Percentiles rank a stretch among this genome's conserved stretches.
Evolutionary conservation across 2,113 vertebrate genomes (phyloP).

Genomic region (Hydropotes inermis): DNA sequence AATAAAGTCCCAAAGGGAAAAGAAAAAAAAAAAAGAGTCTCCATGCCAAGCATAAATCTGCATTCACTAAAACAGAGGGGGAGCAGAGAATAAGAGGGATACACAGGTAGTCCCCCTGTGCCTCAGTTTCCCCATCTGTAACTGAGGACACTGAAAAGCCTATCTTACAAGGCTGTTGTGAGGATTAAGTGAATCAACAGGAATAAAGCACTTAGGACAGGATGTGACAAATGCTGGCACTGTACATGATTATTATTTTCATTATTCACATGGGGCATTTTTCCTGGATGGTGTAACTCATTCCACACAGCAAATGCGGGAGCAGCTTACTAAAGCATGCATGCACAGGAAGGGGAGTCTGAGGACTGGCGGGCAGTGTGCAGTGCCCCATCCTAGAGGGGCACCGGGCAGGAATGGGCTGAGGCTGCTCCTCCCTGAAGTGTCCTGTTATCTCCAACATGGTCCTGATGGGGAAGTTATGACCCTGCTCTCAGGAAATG

Average conservation of each 20-base stretch:
- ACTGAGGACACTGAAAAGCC: not conserved
- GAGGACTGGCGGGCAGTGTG: accelerated
- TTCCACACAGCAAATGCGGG: accelerated
- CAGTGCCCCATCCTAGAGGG: not conserved
- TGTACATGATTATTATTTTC: not conserved
- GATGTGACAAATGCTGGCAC: not conserved
- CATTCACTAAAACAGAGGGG: not conserved
- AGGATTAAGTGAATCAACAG: not conserved
- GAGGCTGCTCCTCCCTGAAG: not conserved
- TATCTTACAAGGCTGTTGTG: not conserved
- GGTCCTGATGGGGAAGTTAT: not conserved
- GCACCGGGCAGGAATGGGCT: not conserved
- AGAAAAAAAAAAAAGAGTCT: not conserved
- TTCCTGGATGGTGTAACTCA: not conserved
- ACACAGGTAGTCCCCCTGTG: not conserved
- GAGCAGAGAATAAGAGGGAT: not conserved
- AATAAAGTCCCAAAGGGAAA: not conserved
- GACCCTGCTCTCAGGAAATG: constrained; percentile 70
- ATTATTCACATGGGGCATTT: not conserved
- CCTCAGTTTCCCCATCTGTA: not conserved
- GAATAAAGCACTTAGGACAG: not conserved
- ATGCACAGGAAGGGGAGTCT: accelerated
- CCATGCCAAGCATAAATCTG: not conserved
- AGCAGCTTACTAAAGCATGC: not conserved
- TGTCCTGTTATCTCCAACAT: not conserved